Percentiles rank a stretch among this genome's conserved stretches.
These are phyloP conservation scores for Paramacrobiotus metropolitanus DNA, from an alignment of 1,140 invertebrate genomes.

Conservation along the genomic window DNA sequence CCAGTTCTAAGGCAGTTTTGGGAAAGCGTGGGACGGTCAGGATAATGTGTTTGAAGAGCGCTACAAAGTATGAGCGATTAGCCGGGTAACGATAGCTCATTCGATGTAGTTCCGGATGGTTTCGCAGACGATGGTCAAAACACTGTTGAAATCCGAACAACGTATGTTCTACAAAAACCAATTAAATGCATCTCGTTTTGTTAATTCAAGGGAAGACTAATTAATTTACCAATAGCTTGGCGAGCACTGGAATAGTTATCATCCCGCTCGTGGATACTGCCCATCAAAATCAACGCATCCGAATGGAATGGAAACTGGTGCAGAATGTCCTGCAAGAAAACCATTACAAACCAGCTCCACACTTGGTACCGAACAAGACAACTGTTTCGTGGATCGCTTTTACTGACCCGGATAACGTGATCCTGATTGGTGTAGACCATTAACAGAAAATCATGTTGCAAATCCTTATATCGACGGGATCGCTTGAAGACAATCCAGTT, in stretches of 20 bases:
- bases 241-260: neutral
- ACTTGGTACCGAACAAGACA: neutral
- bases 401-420: neutral
- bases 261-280: slow-evolving; percentile 3
- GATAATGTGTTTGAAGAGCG: neutral
- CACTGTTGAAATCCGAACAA: neutral
- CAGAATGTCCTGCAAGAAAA: neutral
- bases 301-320: neutral
- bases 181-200: neutral
- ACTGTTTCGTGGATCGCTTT: neutral
- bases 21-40: neutral
- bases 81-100: neutral
- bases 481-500: neutral
- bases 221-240: neutral
- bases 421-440: slow-evolving; percentile 1
- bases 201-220: neutral
- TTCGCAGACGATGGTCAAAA: neutral
- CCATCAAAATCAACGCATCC: neutral
- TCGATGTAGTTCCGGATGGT: neutral
- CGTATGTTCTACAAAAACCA: neutral
- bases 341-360: neutral
- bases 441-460: neutral
- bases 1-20: neutral
- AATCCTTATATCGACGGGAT: neutral
- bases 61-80: neutral